Evolutionary conservation across 2,113 vertebrate genomes (phyloP).

Genomic region (Zonotrichia leucophrys): DNA sequence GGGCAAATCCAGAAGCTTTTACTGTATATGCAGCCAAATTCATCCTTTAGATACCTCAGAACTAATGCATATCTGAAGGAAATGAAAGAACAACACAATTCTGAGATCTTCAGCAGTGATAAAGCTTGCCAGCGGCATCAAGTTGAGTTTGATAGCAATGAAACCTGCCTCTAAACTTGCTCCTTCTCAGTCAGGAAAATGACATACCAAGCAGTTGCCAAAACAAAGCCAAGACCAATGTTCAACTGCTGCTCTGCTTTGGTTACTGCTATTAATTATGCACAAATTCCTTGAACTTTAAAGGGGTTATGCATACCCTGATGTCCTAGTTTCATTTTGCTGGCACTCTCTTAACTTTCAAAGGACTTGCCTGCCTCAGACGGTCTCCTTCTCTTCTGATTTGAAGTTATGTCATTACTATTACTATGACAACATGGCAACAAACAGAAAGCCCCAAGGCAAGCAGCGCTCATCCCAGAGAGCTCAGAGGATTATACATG

Average conservation of each 20-base stretch:
- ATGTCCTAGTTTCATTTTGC: neutral
- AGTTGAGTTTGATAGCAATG: neutral
- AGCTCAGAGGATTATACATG: neutral
- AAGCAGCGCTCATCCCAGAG: neutral
- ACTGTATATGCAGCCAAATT: neutral
- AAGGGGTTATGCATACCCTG: neutral
- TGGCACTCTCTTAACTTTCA: neutral
- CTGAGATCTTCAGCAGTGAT: neutral
- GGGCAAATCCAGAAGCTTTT: neutral
- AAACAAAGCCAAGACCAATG: neutral
- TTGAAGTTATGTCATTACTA: neutral
- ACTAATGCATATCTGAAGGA: neutral
- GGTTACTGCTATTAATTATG: neutral
- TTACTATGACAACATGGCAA: neutral
- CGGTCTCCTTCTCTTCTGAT: neutral
- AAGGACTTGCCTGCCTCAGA: neutral
- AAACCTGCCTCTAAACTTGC: neutral
- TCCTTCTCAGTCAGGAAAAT: neutral
- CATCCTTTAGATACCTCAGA: neutral
- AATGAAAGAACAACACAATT: neutral
- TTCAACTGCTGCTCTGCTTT: neutral
- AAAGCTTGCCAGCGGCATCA: neutral
- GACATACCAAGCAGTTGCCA: neutral
- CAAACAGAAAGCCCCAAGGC: neutral
- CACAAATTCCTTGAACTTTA: neutral